Evolutionary conservation across 2,113 vertebrate species (phyloP).

Genomic region (Hydrolagus affinis): DNA sequence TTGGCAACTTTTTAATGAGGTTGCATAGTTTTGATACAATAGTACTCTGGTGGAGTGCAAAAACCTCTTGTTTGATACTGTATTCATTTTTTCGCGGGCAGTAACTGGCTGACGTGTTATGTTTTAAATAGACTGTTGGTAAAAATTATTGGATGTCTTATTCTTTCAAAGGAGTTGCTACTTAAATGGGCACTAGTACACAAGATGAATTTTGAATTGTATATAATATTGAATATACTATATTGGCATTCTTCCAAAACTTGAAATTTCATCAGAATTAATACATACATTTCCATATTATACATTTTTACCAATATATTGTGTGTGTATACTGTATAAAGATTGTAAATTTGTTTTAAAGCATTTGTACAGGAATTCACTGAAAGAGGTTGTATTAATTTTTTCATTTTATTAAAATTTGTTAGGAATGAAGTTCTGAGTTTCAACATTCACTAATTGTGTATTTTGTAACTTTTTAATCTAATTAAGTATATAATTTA

Average conservation of each 20-base stretch:
- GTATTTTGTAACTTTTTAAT: conserved; percentile 12
- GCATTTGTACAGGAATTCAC: conserved; percentile 4
- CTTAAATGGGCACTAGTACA: neutral
- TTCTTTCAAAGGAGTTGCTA: neutral
- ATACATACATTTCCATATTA: neutral
- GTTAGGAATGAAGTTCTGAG: neutral
- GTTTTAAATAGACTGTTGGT: neutral
- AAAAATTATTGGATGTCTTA: neutral
- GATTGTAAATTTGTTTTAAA: neutral
- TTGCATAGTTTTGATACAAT: neutral
- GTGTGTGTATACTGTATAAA: neutral
- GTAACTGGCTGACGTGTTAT: neutral
- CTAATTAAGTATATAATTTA: neutral
- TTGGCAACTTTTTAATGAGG: neutral
- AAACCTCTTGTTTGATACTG: neutral
- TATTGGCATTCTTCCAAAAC: neutral
- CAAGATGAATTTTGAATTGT: neutral
- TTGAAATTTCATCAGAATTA: neutral
- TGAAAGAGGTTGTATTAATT: neutral
- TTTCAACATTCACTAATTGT: neutral
- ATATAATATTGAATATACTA: neutral
- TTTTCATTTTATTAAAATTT: neutral
- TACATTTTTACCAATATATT: neutral
- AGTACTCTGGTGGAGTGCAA: neutral
- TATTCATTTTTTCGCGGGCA: neutral